These are phyloP conservation scores for Botrylloides violaceus DNA, from an alignment of 23 tunicate species.

Conservation along the genomic window DNA sequence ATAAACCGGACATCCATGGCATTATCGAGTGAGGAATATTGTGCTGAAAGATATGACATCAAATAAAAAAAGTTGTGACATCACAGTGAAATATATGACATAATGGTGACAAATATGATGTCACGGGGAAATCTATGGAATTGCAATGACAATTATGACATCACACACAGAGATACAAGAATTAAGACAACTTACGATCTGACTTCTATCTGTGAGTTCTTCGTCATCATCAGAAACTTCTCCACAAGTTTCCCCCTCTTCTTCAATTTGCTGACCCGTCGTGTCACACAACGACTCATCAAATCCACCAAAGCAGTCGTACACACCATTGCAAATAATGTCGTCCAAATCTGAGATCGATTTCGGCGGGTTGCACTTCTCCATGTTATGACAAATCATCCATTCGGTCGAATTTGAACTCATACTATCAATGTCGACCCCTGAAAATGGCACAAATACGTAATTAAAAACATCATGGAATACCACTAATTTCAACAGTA, in stretches of 20 bases:
- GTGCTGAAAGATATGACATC: conserved; percentile 13
- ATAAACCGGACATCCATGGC: conserved; percentile 82
- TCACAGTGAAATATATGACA: background rate
- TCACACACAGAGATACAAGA: background rate
- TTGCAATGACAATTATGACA: background rate
- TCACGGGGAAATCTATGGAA: too few species aligned
- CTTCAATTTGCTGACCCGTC: background rate
- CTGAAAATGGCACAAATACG: too few species aligned
- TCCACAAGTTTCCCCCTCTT: background rate
- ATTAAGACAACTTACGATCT: background rate
- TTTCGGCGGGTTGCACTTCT: conserved; percentile 31
- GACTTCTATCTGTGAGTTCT: conserved; percentile 21
- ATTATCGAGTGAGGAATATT: conserved; percentile 10
- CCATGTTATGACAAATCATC: conserved; percentile 33
- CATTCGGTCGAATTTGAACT: conserved; percentile 28
- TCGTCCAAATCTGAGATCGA: conserved; percentile 20
- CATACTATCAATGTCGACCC: too few species aligned
- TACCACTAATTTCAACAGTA: too few species aligned
- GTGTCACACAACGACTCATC: conserved; percentile 57
- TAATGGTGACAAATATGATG: too few species aligned
- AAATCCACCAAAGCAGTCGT: conserved; percentile 84
- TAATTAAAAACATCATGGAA: too few species aligned
- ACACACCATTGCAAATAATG: conserved; percentile 52
- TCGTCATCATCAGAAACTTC: conserved; percentile 7
- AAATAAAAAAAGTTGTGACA: background rate